Conservation (phyloP, 2,113 vertebrate species). For the Parus major region DNA sequence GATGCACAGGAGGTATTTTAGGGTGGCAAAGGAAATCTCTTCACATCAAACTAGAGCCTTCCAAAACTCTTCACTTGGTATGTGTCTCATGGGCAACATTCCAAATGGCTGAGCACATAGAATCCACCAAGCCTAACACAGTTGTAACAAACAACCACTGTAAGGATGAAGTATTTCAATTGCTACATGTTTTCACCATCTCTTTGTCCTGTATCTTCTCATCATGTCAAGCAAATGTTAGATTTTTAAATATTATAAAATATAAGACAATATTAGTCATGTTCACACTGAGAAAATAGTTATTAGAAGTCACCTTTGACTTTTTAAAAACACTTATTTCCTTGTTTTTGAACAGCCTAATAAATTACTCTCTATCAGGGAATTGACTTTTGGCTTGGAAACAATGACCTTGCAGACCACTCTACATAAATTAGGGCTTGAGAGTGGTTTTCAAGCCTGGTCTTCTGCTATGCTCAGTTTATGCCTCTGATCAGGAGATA, state of each 20-base stretch:
- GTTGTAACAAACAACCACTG: background rate
- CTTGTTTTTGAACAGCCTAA: constrained; percentile 2
- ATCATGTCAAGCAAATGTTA: background rate
- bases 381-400: constrained; percentile 29
- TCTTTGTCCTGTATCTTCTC: background rate
- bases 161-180: background rate
- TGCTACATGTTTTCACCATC: background rate
- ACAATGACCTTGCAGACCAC: background rate
- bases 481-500: constrained; percentile 41
- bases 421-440: constrained; percentile 34
- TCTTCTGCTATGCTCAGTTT: constrained; percentile 12
- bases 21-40: background rate
- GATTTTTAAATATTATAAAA: background rate
- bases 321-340: background rate
- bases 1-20: background rate
- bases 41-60: background rate
- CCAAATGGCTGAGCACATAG: background rate
- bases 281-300: constrained; percentile 6
- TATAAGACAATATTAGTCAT: background rate
- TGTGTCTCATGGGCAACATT: background rate
- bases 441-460: background rate
- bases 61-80: background rate
- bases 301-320: background rate
- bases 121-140: background rate
- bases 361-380: constrained; percentile 7